Conservation (phyloP, 2,888 invertebrate genomes). For the Drosophila fulvimacula region DNA sequence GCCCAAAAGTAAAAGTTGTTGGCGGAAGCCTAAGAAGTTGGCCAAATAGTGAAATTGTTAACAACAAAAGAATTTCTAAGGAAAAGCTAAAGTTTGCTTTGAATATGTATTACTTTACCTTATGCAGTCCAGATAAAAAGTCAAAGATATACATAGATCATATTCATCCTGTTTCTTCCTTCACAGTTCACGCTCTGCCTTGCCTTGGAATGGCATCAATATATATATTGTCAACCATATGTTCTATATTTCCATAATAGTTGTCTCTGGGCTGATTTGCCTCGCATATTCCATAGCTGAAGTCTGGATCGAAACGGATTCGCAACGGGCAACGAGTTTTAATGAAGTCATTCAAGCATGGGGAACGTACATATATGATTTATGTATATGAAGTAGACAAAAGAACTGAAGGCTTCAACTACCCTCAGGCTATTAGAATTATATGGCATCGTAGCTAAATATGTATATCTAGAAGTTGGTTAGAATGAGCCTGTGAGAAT, state of each 20-base stretch:
- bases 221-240: not conserved
- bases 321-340: conserved; percentile 21
- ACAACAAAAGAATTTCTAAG: not conserved
- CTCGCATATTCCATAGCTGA: conserved; percentile 8
- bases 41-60: conserved; percentile 28
- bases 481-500: not conserved
- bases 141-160: too few relatives aligned
- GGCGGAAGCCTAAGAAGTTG: conserved; percentile 44
- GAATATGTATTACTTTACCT: not conserved
- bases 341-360: conserved; percentile 31
- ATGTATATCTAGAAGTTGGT: not conserved
- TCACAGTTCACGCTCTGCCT: not conserved
- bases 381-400: conserved; percentile 11
- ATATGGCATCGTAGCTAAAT: not conserved
- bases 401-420: not conserved
- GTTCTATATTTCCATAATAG: not conserved
- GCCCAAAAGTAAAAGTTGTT: conserved; percentile 73
- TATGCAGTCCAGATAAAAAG: not conserved
- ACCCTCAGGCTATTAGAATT: not conserved
- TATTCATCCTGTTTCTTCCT: not conserved
- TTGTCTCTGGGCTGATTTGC: conserved; percentile 5
- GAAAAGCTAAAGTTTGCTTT: not conserved
- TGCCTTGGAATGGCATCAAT: too few relatives aligned
- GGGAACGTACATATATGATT: conserved; percentile 16
- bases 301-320: conserved; percentile 24